Evolutionary conservation across 2,113 vertebrate genomes (phyloP).

Genomic region (Parotia lawesii): DNA sequence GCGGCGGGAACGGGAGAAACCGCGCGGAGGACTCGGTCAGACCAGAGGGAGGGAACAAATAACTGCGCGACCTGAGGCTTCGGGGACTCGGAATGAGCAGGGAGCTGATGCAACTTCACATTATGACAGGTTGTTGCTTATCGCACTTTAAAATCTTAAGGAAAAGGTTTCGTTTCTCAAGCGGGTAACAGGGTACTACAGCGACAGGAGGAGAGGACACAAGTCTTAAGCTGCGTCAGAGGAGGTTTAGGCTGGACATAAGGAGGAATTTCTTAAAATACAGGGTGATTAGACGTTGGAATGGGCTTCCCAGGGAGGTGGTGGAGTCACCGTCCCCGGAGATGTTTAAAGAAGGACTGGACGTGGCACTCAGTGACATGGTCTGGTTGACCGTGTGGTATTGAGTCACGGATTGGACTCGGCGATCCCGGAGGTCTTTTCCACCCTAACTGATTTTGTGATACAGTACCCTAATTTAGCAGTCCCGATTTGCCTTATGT

Average conservation of each 20-base stretch:
- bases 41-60: accelerated
- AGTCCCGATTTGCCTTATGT: accelerated
- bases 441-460: too few species aligned
- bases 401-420: not conserved
- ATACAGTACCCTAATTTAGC: accelerated
- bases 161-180: not conserved
- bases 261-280: not conserved
- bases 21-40: not conserved
- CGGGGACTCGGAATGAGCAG: accelerated
- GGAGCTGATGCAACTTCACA: accelerated
- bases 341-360: not conserved
- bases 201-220: not conserved
- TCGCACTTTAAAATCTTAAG: not conserved
- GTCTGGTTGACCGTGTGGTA: not conserved
- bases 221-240: too few species aligned
- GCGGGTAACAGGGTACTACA: accelerated
- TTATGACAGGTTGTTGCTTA: accelerated
- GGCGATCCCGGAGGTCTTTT: not conserved
- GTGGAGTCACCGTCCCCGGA: not conserved
- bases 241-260: not conserved
- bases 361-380: not conserved
- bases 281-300: not conserved
- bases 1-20: not conserved
- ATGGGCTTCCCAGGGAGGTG: not conserved
- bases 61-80: not conserved